Evolutionary conservation across 2,888 invertebrate species (phyloP).

Genomic region (Ariolimax columbianus): DNA sequence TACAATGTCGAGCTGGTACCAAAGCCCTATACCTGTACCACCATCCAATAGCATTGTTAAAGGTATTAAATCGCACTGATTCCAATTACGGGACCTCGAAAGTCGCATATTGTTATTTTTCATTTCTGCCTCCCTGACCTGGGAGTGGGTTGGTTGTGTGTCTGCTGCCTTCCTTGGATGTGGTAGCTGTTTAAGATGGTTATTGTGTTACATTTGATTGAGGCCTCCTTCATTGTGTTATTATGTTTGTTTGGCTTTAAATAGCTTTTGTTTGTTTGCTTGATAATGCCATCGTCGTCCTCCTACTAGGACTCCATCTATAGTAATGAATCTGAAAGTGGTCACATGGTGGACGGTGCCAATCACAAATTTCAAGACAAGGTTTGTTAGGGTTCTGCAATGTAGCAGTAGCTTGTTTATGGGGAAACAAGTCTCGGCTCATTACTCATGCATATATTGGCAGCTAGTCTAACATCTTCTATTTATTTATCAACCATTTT

Average conservation of each 20-base stretch:
- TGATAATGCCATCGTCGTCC: background rate
- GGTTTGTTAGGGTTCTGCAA: constrained; percentile 38
- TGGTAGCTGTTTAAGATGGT: no score
- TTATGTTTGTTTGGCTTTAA: background rate
- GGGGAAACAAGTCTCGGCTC: background rate
- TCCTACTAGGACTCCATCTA: constrained; percentile 7
- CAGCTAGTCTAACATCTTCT: background rate
- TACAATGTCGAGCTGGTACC: no score
- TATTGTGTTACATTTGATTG: no score
- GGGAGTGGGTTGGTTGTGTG: no score
- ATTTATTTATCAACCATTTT: background rate
- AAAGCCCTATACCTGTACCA: no score
- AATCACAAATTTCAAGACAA: constrained; percentile 21
- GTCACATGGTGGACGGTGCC: background rate
- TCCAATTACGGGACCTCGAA: no score
- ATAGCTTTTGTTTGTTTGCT: background rate
- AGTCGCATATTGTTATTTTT: no score
- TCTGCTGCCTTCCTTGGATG: no score
- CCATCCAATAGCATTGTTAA: no score
- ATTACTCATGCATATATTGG: background rate
- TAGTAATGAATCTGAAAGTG: constrained; percentile 26
- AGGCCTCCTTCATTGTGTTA: background rate
- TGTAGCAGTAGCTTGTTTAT: background rate
- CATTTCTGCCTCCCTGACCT: no score
- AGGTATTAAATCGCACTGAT: no score